Evolutionary conservation across 2,113 vertebrate species (phyloP).

Genomic region (Grantiella picta): DNA sequence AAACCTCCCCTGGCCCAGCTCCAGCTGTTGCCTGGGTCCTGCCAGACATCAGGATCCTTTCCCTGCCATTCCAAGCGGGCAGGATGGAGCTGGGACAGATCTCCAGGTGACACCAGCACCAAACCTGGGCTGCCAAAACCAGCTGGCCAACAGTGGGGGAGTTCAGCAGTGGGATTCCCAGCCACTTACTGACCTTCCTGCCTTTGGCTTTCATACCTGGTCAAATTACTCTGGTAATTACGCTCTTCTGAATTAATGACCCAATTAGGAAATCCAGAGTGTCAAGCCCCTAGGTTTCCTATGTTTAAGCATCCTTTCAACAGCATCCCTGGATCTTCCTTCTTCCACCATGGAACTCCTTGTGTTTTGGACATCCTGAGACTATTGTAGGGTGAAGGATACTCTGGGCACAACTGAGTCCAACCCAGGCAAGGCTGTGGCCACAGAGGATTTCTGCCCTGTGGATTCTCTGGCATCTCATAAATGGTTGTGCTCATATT

Average conservation of each 20-base stretch:
- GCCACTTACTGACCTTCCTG: neutral
- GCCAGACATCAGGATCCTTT: neutral
- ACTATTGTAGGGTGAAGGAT: neutral
- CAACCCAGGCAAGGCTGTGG: no score
- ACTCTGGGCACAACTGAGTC: neutral
- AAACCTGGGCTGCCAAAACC: neutral
- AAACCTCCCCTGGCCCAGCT: neutral
- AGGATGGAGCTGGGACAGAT: neutral
- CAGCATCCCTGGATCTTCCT: neutral
- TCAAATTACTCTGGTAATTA: neutral
- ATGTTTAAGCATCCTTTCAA: neutral
- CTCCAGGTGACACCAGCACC: neutral
- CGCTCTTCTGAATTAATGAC: neutral
- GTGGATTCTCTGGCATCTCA: neutral
- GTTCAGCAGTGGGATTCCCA: neutral
- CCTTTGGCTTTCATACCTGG: neutral
- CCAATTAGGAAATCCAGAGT: neutral
- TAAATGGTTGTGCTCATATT: neutral
- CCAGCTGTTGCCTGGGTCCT: neutral
- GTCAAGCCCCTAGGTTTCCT: neutral
- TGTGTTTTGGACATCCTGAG: neutral
- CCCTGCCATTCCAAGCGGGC: rapidly evolving
- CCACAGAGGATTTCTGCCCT: neutral
- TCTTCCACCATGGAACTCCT: neutral
- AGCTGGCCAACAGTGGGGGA: neutral